phyloP scores from a whole-genome alignment of 2,113 vertebrate genomes.

The Calyptomena viridis region DNA sequence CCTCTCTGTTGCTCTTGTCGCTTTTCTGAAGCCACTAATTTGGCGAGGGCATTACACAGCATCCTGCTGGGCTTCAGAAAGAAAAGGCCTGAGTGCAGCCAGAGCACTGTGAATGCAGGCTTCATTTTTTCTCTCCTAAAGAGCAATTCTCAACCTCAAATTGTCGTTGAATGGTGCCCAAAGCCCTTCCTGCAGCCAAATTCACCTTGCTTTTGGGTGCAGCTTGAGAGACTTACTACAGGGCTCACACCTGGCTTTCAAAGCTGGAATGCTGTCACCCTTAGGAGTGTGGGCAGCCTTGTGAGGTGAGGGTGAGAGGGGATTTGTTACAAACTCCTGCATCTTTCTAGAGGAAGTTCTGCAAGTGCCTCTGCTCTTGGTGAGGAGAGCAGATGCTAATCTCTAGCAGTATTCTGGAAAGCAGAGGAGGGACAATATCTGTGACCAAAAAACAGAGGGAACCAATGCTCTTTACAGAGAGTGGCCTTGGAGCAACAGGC shows the following conservation, averaged over 20 bases:
- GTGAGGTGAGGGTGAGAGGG: background rate
- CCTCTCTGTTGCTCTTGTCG: background rate
- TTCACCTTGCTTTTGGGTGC: background rate
- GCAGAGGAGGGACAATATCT: too few species aligned
- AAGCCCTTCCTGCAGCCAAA: background rate
- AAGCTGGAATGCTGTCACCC: background rate
- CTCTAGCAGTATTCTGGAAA: background rate
- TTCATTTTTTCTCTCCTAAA: background rate
- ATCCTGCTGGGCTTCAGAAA: background rate
- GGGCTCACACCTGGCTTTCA: background rate
- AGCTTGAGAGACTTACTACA: background rate
- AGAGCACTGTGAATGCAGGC: background rate
- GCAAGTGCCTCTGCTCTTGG: background rate
- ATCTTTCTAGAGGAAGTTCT: background rate
- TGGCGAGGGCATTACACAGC: background rate
- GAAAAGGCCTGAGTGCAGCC: background rate
- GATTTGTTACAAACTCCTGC: rapidly evolving
- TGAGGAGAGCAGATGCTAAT: background rate
- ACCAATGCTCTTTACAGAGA: background rate
- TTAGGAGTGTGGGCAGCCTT: background rate
- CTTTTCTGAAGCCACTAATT: background rate
- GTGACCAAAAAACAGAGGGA: background rate
- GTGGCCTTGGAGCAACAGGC: background rate
- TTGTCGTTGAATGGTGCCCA: background rate
- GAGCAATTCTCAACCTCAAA: background rate